phyloP scores from a whole-genome alignment of 2,888 invertebrate species.

The Chymomyza procnemis region DNA sequence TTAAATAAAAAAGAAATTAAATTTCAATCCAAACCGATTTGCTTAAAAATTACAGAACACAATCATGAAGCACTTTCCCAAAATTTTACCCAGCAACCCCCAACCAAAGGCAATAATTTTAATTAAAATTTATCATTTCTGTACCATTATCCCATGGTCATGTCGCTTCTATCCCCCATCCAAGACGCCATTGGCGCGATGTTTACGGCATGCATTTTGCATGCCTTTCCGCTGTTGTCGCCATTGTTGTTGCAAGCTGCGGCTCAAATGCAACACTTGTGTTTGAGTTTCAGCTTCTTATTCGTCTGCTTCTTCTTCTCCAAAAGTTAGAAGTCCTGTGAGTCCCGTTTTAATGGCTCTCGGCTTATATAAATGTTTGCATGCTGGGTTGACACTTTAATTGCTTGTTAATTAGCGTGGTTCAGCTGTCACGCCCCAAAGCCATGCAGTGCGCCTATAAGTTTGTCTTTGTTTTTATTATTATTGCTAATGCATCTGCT shows the following conservation, averaged over 20 bases:
- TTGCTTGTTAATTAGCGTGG: conserved; percentile 67
- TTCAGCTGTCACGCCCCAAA: conserved; percentile 36
- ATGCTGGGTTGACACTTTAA: conserved; percentile 41
- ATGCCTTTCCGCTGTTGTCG: conserved; percentile 20
- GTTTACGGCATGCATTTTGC: conserved; percentile 39
- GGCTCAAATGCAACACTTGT: conserved; percentile 30
- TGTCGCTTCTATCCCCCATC: background rate
- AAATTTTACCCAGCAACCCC: too few species aligned
- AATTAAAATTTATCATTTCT: background rate
- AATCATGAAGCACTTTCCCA: too few species aligned
- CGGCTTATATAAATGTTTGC: conserved; percentile 23
- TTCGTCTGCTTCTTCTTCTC: background rate
- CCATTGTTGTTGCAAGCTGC: background rate
- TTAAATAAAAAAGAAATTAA: too few species aligned
- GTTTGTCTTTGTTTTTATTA: background rate
- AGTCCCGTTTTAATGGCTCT: background rate
- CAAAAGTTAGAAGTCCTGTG: background rate
- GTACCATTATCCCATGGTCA: background rate
- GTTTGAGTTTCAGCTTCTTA: conserved; percentile 2
- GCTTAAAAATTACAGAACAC: too few species aligned
- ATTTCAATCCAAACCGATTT: too few species aligned
- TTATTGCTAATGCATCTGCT: background rate
- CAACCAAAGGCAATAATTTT: too few species aligned
- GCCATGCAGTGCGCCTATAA: background rate
- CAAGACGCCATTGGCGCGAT: conserved; percentile 43